phyloP scores from a whole-genome alignment of 2,888 invertebrate genomes.

The Athrips mouffetella region DNA sequence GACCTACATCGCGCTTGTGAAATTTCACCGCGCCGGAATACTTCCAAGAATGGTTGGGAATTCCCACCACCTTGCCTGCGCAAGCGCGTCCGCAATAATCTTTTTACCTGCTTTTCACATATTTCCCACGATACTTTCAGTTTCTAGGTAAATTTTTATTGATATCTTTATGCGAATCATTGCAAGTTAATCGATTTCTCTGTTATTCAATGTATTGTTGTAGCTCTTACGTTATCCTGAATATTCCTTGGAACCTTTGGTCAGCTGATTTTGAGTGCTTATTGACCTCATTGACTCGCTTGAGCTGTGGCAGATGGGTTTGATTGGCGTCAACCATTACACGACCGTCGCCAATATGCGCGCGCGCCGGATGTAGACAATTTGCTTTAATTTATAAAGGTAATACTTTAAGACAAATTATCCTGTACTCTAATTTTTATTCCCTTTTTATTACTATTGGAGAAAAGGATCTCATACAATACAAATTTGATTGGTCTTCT shows the following conservation, averaged over 20 bases:
- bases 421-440: constrained; percentile 1
- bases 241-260: constrained; percentile 32
- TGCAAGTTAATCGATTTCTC: background rate
- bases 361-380: constrained; percentile 70
- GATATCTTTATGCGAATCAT: background rate
- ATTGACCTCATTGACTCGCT: constrained; percentile 53
- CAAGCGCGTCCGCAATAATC: constrained; percentile 17
- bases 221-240: too few relatives aligned
- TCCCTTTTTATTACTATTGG: background rate
- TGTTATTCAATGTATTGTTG: too few relatives aligned
- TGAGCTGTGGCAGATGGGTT: constrained; percentile 67
- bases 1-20: constrained; percentile 73
- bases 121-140: constrained; percentile 19
- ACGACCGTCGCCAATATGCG: constrained; percentile 56
- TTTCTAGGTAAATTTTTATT: constrained; percentile 9
- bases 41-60: constrained; percentile 67
- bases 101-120: constrained; percentile 35
- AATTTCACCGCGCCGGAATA: constrained; percentile 66
- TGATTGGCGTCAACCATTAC: constrained; percentile 68
- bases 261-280: constrained; percentile 46
- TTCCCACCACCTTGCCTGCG: constrained; percentile 46
- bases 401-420: constrained; percentile 5
- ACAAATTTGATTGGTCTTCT: too few relatives aligned
- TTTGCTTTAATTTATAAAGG: constrained; percentile 58
- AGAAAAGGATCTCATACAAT: too few relatives aligned